phyloP scores from a whole-genome alignment of 2,888 invertebrate species.

The Neoascia interrupta region DNA sequence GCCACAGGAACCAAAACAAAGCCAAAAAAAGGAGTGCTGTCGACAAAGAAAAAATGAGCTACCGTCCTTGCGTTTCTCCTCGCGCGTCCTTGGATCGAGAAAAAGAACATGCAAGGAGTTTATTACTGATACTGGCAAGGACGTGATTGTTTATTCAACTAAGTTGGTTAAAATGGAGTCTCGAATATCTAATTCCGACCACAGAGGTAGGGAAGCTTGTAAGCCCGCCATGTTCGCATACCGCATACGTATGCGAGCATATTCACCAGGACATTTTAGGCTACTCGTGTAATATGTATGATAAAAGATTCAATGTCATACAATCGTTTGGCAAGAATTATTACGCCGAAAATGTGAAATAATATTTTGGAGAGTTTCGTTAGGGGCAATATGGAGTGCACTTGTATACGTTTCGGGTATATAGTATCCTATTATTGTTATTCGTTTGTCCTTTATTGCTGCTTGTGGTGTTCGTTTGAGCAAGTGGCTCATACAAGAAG shows the following conservation, averaged over 20 bases:
- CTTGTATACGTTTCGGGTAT: slow-evolving; percentile 16
- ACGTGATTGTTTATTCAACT: slow-evolving; percentile 69
- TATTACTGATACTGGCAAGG: slow-evolving; percentile 60
- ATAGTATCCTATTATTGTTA: slow-evolving; percentile 45
- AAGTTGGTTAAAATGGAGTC: slow-evolving; percentile 52
- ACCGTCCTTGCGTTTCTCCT: slow-evolving; percentile 3
- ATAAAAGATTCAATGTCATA: slow-evolving; percentile 64
- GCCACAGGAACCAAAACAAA: neutral
- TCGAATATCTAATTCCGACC: slow-evolving; percentile 1
- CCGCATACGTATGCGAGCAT: slow-evolving; percentile 3
- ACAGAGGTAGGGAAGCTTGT: neutral
- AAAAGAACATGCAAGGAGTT: slow-evolving; percentile 42
- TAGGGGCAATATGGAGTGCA: slow-evolving; percentile 42
- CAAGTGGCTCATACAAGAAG: slow-evolving; percentile 3
- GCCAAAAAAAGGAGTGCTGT: slow-evolving; percentile 10
- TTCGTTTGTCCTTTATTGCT: slow-evolving; percentile 20
- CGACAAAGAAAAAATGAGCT: slow-evolving; percentile 30
- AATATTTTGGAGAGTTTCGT: slow-evolving; percentile 37
- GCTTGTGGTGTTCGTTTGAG: neutral
- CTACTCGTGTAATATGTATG: slow-evolving; percentile 29
- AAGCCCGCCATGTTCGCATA: neutral
- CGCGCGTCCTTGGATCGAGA: slow-evolving; percentile 17
- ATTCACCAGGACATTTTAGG: slow-evolving; percentile 17
- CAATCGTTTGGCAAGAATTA: slow-evolving; percentile 60
- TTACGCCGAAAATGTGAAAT: slow-evolving; percentile 46